Evolutionary conservation across 2,113 vertebrate species (phyloP), one percentile per base, ranked within the genome.

Genomic region (Climacteris rufus): DNA sequence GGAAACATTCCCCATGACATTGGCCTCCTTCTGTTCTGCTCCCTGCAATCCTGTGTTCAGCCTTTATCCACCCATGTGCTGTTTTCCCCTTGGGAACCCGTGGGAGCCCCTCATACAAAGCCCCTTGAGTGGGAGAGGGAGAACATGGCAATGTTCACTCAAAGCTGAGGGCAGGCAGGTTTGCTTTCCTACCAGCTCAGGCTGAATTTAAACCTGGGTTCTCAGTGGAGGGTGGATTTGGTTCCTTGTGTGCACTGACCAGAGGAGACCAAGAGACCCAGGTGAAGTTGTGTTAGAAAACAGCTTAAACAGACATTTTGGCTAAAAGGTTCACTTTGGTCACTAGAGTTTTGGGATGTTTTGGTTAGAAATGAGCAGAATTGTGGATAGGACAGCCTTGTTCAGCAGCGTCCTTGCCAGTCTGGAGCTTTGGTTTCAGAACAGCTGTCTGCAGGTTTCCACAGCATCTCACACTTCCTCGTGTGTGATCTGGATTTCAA

Each of bases 111-210:
- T 31, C 30, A 24, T 2, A 11, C 10, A 31, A 33, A 77, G 49
- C 49, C 28, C 13, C 42, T 37, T 30, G 44, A 27, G 14, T 20
- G 61, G 53, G 31, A 68, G 60, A 44, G n/a, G 47, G 52, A 61
- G 50, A 60, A 42, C 2, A 0, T 13, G 60, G 10, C 25, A 37
- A 2, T 7, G 19, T 27, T 52, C 70, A 9, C 24, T 50, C 19
- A 39, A 10, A 17, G 15, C n/a, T 3, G 19, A 31, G 39, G 47
- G 39, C 28, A 12, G 19, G 5, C 2, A 16, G 8, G 2, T 37
- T 79, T 85, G 44, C 57, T 90, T 52, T 90, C 52, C 47, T 33
- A 0, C 30, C 50, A 52, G 35, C 63, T 71, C 75, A 17, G 44
- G 27, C 0, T 35, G 33, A 52, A 22, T 83, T 47, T 72, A 53